These are phyloP conservation scores for Toxostoma redivivum DNA, from an alignment of 2,113 vertebrate species.

Conservation along the genomic window DNA sequence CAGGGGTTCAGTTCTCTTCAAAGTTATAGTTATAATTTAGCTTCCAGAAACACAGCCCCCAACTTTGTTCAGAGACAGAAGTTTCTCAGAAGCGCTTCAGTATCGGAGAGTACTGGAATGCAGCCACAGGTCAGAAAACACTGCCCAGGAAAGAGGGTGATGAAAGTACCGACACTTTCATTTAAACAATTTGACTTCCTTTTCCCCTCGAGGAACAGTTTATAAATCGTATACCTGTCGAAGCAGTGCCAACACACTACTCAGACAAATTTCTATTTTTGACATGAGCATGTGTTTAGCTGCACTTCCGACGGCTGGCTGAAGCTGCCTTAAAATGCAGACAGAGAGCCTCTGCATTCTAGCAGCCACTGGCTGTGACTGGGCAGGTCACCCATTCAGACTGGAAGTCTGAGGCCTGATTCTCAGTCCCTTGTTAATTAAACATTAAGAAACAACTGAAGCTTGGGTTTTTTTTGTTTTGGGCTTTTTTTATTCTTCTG, in stretches of 20 bases:
- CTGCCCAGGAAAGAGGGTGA: not conserved
- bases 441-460: not conserved
- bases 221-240: not conserved
- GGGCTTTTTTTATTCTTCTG: not conserved
- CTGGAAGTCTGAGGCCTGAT: not conserved
- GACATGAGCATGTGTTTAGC: conserved; percentile 34
- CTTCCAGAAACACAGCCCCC: not conserved
- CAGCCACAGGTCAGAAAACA: not conserved
- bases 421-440: not conserved
- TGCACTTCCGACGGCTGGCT: not conserved
- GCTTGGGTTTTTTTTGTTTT: rapidly evolving
- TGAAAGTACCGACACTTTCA: not conserved
- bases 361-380: not conserved
- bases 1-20: not conserved
- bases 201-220: not conserved
- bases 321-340: not conserved
- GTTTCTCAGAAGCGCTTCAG: not conserved
- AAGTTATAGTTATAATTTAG: not conserved
- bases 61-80: not conserved
- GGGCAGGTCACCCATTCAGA: not conserved
- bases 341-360: not conserved
- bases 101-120: not conserved
- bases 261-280: conserved; percentile 12
- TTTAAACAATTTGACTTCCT: conserved; percentile 20
- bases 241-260: not conserved